Percentiles rank a stretch among this genome's conserved stretches.
Evolutionary conservation across 1,140 invertebrate genomes (phyloP).

Genomic region (Luehdorfia chinensis): DNA sequence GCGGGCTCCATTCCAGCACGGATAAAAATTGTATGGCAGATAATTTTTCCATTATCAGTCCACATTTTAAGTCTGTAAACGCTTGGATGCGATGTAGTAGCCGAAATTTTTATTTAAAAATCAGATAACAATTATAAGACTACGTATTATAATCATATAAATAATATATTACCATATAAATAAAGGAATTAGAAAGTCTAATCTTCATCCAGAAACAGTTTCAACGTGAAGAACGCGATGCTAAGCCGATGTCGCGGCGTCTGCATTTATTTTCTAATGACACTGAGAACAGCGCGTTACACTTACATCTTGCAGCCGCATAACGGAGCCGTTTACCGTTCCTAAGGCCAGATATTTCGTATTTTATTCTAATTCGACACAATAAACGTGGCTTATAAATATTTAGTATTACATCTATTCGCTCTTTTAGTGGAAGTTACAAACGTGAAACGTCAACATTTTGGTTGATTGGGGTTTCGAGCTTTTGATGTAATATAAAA

Average conservation of each 20-base stretch:
- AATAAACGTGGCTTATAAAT: constrained; percentile 11
- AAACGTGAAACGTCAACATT: neutral
- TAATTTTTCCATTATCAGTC: too few species aligned
- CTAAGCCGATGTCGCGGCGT: constrained; percentile 1
- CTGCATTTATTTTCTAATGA: constrained; percentile 41
- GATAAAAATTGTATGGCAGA: too few species aligned
- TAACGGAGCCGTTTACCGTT: constrained; percentile 60
- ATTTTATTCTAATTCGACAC: constrained; percentile 37
- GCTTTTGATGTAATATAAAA: neutral
- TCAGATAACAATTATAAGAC: too few species aligned
- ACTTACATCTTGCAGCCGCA: constrained; percentile 34
- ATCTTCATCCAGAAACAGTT: constrained; percentile 1
- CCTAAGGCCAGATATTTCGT: constrained; percentile 42
- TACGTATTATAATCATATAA: too few species aligned
- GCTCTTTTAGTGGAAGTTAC: neutral
- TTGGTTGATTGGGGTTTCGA: neutral
- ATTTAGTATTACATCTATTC: constrained; percentile 7
- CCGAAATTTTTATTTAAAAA: too few species aligned
- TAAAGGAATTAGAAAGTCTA: neutral
- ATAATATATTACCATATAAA: too few species aligned
- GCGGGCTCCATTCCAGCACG: too few species aligned
- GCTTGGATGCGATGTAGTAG: too few species aligned
- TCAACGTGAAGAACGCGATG: neutral
- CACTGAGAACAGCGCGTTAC: constrained; percentile 46
- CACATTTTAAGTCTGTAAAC: too few species aligned